These are phyloP conservation scores for Labeo calbasu DNA, from an alignment of 2,797 vertebrate species.

Conservation along the genomic window DNA sequence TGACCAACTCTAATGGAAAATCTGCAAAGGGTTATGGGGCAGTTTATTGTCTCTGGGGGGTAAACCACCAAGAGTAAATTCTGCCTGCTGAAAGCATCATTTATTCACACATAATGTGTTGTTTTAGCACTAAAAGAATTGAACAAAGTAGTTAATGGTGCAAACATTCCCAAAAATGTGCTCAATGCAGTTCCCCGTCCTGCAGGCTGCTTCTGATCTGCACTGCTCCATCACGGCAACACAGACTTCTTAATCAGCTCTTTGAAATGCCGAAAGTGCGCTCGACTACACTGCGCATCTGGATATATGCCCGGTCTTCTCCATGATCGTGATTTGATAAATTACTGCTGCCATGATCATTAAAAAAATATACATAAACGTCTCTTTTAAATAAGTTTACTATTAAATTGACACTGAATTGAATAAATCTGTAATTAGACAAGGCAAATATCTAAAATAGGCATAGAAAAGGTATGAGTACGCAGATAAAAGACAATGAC, in stretches of 20 bases:
- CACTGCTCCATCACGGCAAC: not conserved
- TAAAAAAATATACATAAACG: not conserved
- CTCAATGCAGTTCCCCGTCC: not conserved
- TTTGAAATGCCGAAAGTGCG: not conserved
- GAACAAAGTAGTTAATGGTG: not conserved
- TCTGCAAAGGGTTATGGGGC: not conserved
- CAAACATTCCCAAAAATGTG: not conserved
- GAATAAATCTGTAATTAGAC: not conserved
- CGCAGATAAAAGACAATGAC: not conserved
- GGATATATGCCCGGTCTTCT: conserved; percentile 16
- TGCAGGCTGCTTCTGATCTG: not conserved
- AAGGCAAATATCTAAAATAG: not conserved
- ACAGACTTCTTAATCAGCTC: not conserved
- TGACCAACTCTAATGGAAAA: not conserved
- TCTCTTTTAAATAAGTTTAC: conserved; percentile 3
- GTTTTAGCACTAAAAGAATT: not conserved
- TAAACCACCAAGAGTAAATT: not conserved
- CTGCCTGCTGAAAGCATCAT: not conserved
- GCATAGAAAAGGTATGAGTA: not conserved
- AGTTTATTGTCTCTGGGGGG: not conserved
- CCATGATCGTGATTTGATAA: not conserved
- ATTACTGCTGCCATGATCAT: not conserved
- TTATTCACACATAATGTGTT: not conserved
- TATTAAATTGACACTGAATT: not conserved
- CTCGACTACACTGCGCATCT: not conserved